Conservation (phyloP, 1,140 invertebrate genomes). For the Polypedilum vanderplanki region DNA sequence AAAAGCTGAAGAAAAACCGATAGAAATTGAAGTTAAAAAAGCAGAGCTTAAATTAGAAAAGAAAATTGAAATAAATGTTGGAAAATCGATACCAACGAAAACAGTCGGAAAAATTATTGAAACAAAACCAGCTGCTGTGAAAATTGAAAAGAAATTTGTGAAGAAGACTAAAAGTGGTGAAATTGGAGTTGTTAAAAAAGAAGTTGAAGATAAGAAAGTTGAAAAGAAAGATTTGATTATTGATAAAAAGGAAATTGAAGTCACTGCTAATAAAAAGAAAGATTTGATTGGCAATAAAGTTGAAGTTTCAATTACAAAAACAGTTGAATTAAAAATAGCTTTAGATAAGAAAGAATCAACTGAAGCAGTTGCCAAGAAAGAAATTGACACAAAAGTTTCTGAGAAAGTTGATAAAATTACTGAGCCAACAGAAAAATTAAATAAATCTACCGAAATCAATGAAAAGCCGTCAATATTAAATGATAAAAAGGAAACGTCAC, state of each 20-base stretch:
- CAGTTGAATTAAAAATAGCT: no score
- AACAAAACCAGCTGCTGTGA: neutral
- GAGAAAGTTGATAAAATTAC: neutral
- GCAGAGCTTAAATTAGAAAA: neutral
- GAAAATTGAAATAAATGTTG: neutral
- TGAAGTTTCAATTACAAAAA: neutral
- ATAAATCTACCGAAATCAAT: no score
- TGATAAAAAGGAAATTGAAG: slow-evolving; percentile 29
- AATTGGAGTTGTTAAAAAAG: neutral
- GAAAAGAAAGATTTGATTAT: slow-evolving; percentile 29
- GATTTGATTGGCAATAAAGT: neutral
- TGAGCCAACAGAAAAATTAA: neutral
- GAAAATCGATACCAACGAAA: slow-evolving; percentile 4
- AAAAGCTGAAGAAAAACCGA: slow-evolving; percentile 3
- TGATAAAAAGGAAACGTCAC: no score
- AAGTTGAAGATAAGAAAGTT: neutral
- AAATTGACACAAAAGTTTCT: neutral
- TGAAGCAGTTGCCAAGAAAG: neutral
- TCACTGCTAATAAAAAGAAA: neutral
- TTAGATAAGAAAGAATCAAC: no score
- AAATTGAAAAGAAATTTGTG: neutral
- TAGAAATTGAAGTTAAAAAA: slow-evolving; percentile 21
- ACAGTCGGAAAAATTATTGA: neutral
- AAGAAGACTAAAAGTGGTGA: neutral
- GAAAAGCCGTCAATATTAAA: no score